phyloP scores from a whole-genome alignment of 2,797 vertebrate genomes.

The Leucoraja ocellata region DNA sequence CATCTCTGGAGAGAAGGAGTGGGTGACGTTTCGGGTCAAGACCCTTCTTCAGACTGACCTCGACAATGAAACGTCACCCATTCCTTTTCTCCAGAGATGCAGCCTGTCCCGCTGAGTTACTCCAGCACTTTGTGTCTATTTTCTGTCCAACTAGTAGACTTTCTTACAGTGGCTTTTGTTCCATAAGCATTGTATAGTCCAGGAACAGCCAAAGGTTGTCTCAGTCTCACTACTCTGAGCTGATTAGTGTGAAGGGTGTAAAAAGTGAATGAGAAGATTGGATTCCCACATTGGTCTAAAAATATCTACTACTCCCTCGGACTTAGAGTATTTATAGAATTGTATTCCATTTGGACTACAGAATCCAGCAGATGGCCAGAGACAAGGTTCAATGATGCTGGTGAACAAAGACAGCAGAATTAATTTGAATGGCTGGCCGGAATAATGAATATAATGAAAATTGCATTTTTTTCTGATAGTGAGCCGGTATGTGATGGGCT shows the following conservation, averaged over 20 bases:
- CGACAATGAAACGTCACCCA: too few relatives aligned
- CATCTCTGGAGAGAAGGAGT: too few relatives aligned
- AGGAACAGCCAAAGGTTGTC: background rate
- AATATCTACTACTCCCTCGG: background rate
- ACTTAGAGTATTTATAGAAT: background rate
- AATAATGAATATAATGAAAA: background rate
- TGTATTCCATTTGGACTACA: background rate
- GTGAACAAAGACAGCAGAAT: background rate
- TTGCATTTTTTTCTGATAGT: background rate
- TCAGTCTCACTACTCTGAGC: background rate
- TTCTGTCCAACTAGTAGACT: background rate
- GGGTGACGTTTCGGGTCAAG: too few relatives aligned
- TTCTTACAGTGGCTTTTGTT: background rate
- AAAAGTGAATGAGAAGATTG: background rate
- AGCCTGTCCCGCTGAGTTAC: too few relatives aligned
- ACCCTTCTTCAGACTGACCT: too few relatives aligned
- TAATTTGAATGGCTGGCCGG: too few relatives aligned
- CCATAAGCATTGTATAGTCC: background rate
- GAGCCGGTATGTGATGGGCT: too few relatives aligned
- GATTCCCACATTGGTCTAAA: background rate
- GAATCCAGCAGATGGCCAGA: background rate
- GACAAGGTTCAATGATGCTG: background rate
- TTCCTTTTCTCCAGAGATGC: too few relatives aligned
- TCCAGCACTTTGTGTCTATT: too few relatives aligned
- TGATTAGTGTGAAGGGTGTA: background rate